A percentile compares a stretch with the other conserved stretches of the same genome.
Conservation (phyloP, 2,888 invertebrate species). For the Lithosia quadra region DNA sequence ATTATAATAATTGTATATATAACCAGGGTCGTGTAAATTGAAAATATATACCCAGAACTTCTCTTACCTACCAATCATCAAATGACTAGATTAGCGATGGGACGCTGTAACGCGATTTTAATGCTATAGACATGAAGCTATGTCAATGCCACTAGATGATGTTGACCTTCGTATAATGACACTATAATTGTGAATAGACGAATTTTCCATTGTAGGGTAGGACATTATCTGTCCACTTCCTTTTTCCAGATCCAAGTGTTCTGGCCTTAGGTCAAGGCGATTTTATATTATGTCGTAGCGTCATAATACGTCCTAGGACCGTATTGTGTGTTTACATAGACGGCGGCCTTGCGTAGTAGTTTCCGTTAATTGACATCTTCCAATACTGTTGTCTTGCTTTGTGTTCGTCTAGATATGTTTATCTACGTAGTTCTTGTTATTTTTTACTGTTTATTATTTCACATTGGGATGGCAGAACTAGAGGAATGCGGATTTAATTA, state of each 20-base stretch:
- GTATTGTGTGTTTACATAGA: constrained; percentile 79
- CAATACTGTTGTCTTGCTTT: constrained; percentile 31
- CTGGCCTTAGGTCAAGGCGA: constrained; percentile 78
- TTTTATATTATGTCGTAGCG: constrained; percentile 64
- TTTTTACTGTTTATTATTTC: not conserved
- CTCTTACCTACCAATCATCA: not conserved
- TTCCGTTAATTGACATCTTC: constrained; percentile 60
- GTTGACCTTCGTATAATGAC: constrained; percentile 54
- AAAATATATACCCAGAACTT: not conserved
- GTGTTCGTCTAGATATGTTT: not conserved
- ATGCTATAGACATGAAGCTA: constrained; percentile 31
- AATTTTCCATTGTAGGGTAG: constrained; percentile 63
- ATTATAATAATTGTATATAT: not conserved
- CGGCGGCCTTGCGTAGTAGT: constrained; percentile 65
- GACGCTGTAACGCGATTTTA: constrained; percentile 34
- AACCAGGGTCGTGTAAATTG: not conserved
- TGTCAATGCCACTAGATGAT: constrained; percentile 41
- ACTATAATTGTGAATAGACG: constrained; percentile 67
- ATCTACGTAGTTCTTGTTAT: not conserved
- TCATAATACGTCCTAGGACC: constrained; percentile 71
- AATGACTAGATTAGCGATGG: not conserved
- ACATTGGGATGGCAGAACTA: not conserved
- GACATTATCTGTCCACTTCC: constrained; percentile 65
- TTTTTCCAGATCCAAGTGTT: constrained; percentile 60
- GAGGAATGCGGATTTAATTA: not conserved